These are phyloP conservation scores for Stegophylla sp. DNA, from an alignment of 2,888 invertebrate species.

Conservation along the genomic window DNA sequence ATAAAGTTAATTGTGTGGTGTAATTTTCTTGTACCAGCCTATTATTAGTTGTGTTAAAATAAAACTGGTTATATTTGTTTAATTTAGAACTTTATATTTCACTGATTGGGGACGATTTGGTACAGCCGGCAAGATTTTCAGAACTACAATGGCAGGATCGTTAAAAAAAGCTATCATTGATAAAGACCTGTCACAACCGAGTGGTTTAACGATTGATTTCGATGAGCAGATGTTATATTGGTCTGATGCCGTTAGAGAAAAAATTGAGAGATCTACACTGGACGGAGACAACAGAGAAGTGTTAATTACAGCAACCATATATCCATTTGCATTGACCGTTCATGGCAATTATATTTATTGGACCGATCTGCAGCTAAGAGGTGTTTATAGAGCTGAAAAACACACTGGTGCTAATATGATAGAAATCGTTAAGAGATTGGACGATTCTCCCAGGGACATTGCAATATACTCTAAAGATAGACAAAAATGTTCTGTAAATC, in stretches of 20 bases:
- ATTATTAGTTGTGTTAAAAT: not conserved
- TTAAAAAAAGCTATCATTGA: slow-evolving; percentile 86
- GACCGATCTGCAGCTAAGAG: slow-evolving; percentile 91
- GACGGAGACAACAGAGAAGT: slow-evolving; percentile 86
- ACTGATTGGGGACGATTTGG: slow-evolving; percentile 96
- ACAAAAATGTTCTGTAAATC: slow-evolving; percentile 81
- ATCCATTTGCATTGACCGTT: slow-evolving; percentile 93
- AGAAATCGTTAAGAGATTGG: slow-evolving; percentile 90
- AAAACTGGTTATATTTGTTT: not conserved
- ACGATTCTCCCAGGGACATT: slow-evolving; percentile 91
- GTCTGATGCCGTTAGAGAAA: slow-evolving; percentile 95
- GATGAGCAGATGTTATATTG: slow-evolving; percentile 92
- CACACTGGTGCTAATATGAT: slow-evolving; percentile 94
- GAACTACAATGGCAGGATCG: slow-evolving; percentile 96
- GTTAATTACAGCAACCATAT: slow-evolving; percentile 86
- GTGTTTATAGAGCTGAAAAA: slow-evolving; percentile 95
- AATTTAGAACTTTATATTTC: slow-evolving; percentile 78
- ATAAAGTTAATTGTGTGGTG: not conserved
- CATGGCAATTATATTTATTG: slow-evolving; percentile 91
- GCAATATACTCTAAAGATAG: slow-evolving; percentile 82
- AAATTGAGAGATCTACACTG: slow-evolving; percentile 89
- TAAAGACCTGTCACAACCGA: slow-evolving; percentile 90
- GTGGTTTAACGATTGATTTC: slow-evolving; percentile 93
- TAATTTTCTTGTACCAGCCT: not conserved
- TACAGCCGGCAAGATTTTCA: slow-evolving; percentile 89